Evolutionary conservation across 1,140 invertebrate species (phyloP), one percentile per base, ranked within the genome.

Genomic region (Lucilia cuprina): DNA sequence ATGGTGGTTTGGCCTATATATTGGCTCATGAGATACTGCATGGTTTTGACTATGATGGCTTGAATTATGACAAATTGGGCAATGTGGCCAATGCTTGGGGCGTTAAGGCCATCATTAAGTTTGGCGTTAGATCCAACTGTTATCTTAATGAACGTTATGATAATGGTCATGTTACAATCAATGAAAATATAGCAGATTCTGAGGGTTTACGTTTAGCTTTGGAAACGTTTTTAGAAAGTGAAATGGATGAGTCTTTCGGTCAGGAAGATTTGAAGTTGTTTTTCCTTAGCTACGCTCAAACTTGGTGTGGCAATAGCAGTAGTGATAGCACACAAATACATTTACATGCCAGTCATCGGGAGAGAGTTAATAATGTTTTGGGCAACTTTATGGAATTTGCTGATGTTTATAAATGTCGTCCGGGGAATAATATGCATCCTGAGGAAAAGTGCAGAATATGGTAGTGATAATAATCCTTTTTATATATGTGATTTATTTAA

Each of bases 161-260:
- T 21, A 88, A 89, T 74, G 89, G 86, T 19, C 86, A 85, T 2
- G n/a, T 87, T 9, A 87, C 85, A 4, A 82, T 90, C 19, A 89
- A 90, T 34, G 89, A 90, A 86, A 90, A 90, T 70, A 89, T 90
- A 9, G 89, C 89, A 5, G 89, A 90, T 41, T 89, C 85, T 19
- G 89, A 90, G 83, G 89, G 89, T 0, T 47, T 90, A 4, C 88
- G 89, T 0, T 8, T 90, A 49, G 88, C 89, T n/a, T 86, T 86
- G 5, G 86, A 88, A 49, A 86, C 88, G 0, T 86, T 80, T n/a
- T 13, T 70, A 5, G 35, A 10, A 34, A 21, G 21, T 30, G 74
- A 78, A 50, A 77, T 60, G 74, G 25, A 50, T 35, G n/a, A 55
- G 19, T 41, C 41, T 9, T 21, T 83, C 10, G 41, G 25, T 21